Base-by-base conservation (phyloP, 2,113 vertebrate genomes). In the Ellobius talpinus region DNA sequence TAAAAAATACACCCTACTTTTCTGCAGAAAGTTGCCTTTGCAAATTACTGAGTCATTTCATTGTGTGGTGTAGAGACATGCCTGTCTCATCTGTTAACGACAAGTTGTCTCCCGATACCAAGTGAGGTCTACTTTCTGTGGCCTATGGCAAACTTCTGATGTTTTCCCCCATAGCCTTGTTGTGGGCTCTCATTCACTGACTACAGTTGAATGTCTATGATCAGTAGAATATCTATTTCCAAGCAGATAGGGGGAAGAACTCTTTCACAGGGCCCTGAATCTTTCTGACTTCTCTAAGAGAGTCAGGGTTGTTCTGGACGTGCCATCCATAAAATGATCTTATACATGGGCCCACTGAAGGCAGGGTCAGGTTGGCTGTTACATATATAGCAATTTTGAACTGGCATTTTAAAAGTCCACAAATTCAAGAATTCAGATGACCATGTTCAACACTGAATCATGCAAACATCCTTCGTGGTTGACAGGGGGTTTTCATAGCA, bases 1-100 rank as follows among this genome's bases (percentile, higher is more conserved):
- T 89, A 45, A 87, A 97, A 97, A 87, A 97, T 24, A 7, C 3
- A 65, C 74, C 52, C 55, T 50, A 42, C 10, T 77, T 96, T 94
- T 91, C 47, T 73, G 68, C 10, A 58, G n/a, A 90, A 92, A 42
- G 52, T 65, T 21, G 9, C 36, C 63, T 87, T 65, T 5, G 17
- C 17, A 36, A 63, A 61, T 31, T 45, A 17, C 66, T 77, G 45
- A 93, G 58, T 42, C 45, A 26, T 63, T 87, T 39, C 7, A 2
- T 17, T 23, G 3, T 72, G 12, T 39, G 21, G 17, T 31, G 24
- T 9, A 74, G 24, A 73, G 68, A 9, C 6, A 26, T 2, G 16
- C 70, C 76, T 39, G 17, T 16, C 29, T 92, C 63, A 79, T 92
- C 47, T 79, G 65, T 58, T 21, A 79, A 88, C 73, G 52, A 77